Conservation (phyloP, 2,888 invertebrate species). For the Dryomyza anilis region DNA sequence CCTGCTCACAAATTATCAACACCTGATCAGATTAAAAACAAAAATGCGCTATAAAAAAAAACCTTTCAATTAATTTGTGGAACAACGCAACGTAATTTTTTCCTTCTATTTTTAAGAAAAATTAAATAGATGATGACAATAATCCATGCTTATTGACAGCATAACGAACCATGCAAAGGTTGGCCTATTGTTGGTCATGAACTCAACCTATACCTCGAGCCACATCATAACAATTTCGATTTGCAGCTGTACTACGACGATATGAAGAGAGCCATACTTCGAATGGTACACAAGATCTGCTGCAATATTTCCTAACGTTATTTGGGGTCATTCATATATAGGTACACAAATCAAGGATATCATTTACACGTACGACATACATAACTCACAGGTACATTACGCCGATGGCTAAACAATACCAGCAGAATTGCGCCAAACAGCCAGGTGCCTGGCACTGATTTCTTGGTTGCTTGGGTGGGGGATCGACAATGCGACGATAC, state of each 20-base stretch:
- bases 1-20: not conserved
- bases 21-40: conserved; percentile 15
- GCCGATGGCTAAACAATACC: conserved; percentile 20
- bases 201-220: not conserved
- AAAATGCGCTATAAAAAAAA: not conserved
- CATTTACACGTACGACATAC: conserved; percentile 38
- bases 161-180: conserved; percentile 59
- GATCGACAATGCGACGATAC: conserved; percentile 27
- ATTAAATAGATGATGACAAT: conserved; percentile 44
- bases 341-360: too few species aligned
- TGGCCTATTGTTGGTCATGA: conserved; percentile 25
- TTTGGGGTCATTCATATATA: conserved; percentile 44
- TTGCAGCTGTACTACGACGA: conserved; percentile 42
- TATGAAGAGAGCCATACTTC: conserved; percentile 19
- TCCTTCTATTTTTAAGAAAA: too few species aligned
- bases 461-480: not conserved
- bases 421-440: conserved; percentile 24
- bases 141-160: conserved; percentile 51
- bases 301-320: too few species aligned
- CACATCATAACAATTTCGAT: conserved; percentile 22
- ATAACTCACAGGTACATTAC: conserved; percentile 46
- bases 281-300: too few species aligned
- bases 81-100: conserved; percentile 11
- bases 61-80: not conserved
- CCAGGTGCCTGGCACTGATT: conserved; percentile 52